Base-by-base conservation (phyloP, 2,797 vertebrate genomes). In the Darevskia mixta region DNA sequence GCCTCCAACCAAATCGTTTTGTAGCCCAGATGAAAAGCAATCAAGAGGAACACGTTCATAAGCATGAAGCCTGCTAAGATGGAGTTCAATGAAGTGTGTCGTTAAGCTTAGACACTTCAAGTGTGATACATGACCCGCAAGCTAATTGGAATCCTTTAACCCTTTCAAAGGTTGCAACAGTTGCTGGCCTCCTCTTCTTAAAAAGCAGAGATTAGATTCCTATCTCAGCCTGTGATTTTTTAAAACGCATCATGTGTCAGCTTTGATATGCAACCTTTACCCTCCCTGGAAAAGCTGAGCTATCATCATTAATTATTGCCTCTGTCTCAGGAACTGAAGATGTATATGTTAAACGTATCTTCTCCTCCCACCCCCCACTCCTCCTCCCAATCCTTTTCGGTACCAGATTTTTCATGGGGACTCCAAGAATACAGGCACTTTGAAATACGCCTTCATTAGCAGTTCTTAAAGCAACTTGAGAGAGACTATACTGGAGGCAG, bases 41-140 rank as follows among this genome's bases (percentile, higher is more conserved):
- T 97, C 96, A 96, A 95, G 95, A 94, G 92, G 93, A 97, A 96
- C 94, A 95, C 94, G 94, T 95, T 96, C 95, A 96, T 96, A 96
- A 96, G 95, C 95, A 95, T 96, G 96, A 95, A 95, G 93, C 92
- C 92, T 92, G 89, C 94, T 95, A 95, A 95, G 94, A 96, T 95
- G 78, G 94, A 92, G 86, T 95, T 97, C 94, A 96, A 87, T 96
- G 96, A 96, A 97, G 95, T 95, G 93, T 97, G 86, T 95, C 77
- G 43, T 95, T 95, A 95, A 96, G 94, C 91, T 94, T 92, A 90
- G 94, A 81, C 86, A 75, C 92, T 95, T 93, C 86, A 89, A 95
- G 75, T 90, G 79, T 94, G 93, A 95, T 94, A 93, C 93, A 91
- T 94, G 93, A 96, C 93, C 93, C 89, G 92, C 92, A 90, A 95